Percentiles rank a stretch among this genome's conserved stretches.
These are phyloP conservation scores for Drosophila picticornis DNA, from an alignment of 2,888 invertebrate genomes.

Conservation along the genomic window DNA sequence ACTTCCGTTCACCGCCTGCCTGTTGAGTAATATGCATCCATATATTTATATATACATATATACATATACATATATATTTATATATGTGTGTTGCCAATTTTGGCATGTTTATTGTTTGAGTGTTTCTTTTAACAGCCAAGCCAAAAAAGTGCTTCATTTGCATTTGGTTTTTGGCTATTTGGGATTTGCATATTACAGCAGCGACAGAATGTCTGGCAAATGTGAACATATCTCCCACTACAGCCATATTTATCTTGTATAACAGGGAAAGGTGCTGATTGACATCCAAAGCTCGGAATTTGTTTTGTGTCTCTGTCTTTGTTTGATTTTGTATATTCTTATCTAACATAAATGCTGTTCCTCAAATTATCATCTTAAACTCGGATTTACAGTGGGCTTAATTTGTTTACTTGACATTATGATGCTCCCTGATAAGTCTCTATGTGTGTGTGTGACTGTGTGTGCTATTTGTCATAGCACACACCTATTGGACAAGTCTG, in stretches of 20 bases:
- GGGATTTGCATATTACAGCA: constrained; percentile 38
- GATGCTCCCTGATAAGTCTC: constrained; percentile 11
- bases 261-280: constrained; percentile 17
- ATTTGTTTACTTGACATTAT: constrained; percentile 15
- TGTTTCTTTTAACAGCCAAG: constrained; percentile 17
- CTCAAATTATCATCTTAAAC: constrained; percentile 20
- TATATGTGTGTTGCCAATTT: constrained; percentile 63
- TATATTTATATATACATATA: not conserved
- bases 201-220: constrained; percentile 28
- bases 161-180: constrained; percentile 12
- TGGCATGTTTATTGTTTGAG: constrained; percentile 39
- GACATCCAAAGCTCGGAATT: constrained; percentile 15
- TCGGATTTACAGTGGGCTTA: constrained; percentile 14
- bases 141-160: constrained; percentile 28
- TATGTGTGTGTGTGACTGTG: not conserved
- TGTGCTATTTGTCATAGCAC: constrained; percentile 15
- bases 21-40: constrained; percentile 64
- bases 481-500: constrained; percentile 21
- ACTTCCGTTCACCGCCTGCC: constrained; percentile 68
- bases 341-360: constrained; percentile 27
- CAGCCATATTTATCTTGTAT: constrained; percentile 8
- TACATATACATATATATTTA: constrained; percentile 6
- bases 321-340: constrained; percentile 1
- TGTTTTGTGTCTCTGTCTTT: constrained; percentile 2
- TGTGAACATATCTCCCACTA: not conserved